phyloP scores from a whole-genome alignment of 2,113 vertebrate genomes.

The Heptranchias perlo region DNA sequence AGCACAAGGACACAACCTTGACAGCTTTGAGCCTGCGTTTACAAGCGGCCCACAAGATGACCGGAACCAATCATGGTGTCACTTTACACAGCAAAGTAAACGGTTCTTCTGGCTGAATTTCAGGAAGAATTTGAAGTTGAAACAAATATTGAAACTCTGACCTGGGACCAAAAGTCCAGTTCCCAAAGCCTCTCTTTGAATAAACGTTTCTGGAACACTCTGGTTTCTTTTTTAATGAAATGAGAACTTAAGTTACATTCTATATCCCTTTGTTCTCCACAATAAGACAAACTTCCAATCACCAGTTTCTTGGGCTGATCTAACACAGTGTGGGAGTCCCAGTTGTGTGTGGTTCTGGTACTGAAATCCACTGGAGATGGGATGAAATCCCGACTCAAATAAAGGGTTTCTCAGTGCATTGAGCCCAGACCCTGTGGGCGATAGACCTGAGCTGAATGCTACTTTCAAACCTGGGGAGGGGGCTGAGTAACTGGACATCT shows the following conservation, averaged over 20 bases:
- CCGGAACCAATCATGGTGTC: too few relatives aligned
- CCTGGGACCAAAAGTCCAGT: background rate
- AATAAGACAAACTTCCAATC: background rate
- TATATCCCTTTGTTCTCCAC: background rate
- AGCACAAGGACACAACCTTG: too few relatives aligned
- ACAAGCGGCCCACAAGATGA: too few relatives aligned
- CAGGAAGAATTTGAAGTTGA: background rate
- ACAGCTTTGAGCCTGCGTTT: background rate
- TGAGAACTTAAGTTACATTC: too few relatives aligned
- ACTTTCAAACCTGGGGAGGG: background rate
- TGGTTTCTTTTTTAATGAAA: background rate
- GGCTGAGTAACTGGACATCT: too few relatives aligned
- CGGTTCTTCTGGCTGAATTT: background rate
- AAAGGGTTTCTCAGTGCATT: too few relatives aligned
- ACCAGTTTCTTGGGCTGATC: background rate
- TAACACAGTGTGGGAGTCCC: background rate
- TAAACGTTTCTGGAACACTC: background rate
- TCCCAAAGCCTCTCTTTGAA: background rate
- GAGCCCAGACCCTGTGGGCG: too few relatives aligned
- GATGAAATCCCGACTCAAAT: background rate
- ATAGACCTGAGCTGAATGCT: background rate
- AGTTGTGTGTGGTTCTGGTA: background rate
- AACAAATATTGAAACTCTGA: background rate
- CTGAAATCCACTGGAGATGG: background rate
- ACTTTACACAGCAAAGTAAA: background rate